Evolutionary conservation across 2,113 vertebrate species (phyloP).

Genomic region (Tor tambroides): DNA sequence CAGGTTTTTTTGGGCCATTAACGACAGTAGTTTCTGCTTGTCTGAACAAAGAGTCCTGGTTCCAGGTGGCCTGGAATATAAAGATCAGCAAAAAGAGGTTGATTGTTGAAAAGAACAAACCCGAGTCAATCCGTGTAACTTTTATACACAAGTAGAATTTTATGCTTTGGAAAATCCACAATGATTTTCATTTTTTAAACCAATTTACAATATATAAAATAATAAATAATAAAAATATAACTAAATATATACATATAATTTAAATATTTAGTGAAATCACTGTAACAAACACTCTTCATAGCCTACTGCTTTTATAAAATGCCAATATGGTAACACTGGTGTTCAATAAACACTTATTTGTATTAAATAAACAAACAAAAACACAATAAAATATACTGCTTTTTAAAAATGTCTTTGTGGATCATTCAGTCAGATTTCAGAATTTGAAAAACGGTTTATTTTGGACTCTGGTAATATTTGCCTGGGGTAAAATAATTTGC

Average conservation of each 20-base stretch:
- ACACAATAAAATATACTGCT: too few species aligned
- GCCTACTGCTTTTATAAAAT: background rate
- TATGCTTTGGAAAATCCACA: background rate
- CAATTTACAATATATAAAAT: too few species aligned
- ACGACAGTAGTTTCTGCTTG: background rate
- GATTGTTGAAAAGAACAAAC: background rate
- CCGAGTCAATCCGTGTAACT: background rate
- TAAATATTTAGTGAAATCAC: background rate
- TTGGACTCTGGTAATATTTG: background rate
- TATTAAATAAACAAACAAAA: too few species aligned
- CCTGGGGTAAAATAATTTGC: background rate
- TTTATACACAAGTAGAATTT: background rate
- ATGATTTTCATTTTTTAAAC: background rate
- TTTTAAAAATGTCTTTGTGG: background rate
- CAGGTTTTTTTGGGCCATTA: background rate
- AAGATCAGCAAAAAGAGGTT: background rate
- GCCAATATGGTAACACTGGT: background rate
- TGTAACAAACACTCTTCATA: background rate
- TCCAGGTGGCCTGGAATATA: conserved; percentile 44
- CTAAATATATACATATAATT: too few species aligned
- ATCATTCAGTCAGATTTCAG: background rate
- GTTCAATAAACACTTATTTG: background rate
- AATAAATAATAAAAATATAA: too few species aligned
- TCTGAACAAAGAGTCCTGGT: conserved; percentile 23
- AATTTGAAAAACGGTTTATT: background rate